Percentiles rank a stretch among this genome's conserved stretches.
Evolutionary conservation across 1,140 invertebrate genomes (phyloP).

Genomic region (Capitella teleta): DNA sequence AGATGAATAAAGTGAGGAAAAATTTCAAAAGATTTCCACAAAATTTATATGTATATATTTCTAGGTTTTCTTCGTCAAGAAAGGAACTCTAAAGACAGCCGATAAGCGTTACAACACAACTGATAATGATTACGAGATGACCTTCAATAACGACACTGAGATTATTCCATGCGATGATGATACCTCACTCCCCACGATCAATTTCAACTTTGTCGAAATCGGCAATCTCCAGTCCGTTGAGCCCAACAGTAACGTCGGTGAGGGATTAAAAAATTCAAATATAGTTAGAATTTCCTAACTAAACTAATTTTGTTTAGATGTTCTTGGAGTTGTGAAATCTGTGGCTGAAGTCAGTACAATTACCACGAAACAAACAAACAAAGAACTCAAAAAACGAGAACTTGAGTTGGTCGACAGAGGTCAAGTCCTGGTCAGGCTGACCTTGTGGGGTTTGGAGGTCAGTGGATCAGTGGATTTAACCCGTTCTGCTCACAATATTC

Average conservation of each 20-base stretch:
- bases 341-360: slow-evolving; percentile 47
- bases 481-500: not conserved
- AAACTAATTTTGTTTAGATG: slow-evolving; percentile 61
- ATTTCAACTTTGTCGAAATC: slow-evolving; percentile 72
- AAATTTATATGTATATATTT: slow-evolving; percentile 6
- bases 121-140: slow-evolving; percentile 94
- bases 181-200: slow-evolving; percentile 59
- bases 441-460: slow-evolving; percentile 47
- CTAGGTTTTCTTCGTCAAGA: slow-evolving; percentile 56
- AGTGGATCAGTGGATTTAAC: slow-evolving; percentile 11
- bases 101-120: slow-evolving; percentile 77
- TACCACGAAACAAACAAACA: slow-evolving; percentile 58
- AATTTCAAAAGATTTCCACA: not conserved
- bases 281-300: no score
- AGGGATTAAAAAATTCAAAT: slow-evolving; percentile 15
- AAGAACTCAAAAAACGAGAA: slow-evolving; percentile 81
- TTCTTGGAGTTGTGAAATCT: slow-evolving; percentile 64
- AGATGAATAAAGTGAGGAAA: slow-evolving; percentile 52
- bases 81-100: slow-evolving; percentile 70
- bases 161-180: slow-evolving; percentile 47
- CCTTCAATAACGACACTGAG: slow-evolving; percentile 67
- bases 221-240: slow-evolving; percentile 57
- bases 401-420: slow-evolving; percentile 75
- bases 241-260: slow-evolving; percentile 61
- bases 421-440: slow-evolving; percentile 57